Evolutionary conservation across 2,113 vertebrate species (phyloP).

Genomic region (Myodes glareolus): DNA sequence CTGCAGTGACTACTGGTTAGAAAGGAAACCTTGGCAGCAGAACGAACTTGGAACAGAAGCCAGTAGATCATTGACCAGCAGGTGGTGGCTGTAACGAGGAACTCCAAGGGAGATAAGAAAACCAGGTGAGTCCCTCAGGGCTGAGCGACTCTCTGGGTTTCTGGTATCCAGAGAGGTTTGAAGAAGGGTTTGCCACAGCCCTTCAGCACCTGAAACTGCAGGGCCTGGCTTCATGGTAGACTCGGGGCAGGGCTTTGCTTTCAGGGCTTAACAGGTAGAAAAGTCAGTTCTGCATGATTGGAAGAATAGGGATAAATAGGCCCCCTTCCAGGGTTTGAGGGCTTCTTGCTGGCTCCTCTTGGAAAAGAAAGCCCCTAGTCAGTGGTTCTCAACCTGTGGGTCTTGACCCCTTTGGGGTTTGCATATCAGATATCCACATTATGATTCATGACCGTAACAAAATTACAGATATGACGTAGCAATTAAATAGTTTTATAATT

Average conservation of each 20-base stretch:
- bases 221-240: not conserved
- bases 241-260: constrained; percentile 15
- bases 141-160: not conserved
- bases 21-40: not conserved
- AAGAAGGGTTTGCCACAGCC: not conserved
- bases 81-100: not conserved
- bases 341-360: not conserved
- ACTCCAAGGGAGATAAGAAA: not conserved
- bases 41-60: not conserved
- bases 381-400: not conserved
- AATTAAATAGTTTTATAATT: not conserved
- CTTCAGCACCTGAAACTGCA: not conserved
- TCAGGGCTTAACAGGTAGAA: not conserved
- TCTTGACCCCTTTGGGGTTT: not conserved
- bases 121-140: not conserved
- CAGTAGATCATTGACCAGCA: not conserved
- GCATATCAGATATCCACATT: not conserved
- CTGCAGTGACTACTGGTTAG: constrained; percentile 30
- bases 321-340: not conserved
- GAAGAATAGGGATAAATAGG: constrained; percentile 6
- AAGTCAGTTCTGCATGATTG: not conserved
- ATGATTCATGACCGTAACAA: not conserved
- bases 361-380: not conserved
- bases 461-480: not conserved
- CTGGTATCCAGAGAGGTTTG: not conserved